These are phyloP conservation scores for Pristiophorus japonicus DNA, from an alignment of 2,113 vertebrate genomes.

Conservation along the genomic window DNA sequence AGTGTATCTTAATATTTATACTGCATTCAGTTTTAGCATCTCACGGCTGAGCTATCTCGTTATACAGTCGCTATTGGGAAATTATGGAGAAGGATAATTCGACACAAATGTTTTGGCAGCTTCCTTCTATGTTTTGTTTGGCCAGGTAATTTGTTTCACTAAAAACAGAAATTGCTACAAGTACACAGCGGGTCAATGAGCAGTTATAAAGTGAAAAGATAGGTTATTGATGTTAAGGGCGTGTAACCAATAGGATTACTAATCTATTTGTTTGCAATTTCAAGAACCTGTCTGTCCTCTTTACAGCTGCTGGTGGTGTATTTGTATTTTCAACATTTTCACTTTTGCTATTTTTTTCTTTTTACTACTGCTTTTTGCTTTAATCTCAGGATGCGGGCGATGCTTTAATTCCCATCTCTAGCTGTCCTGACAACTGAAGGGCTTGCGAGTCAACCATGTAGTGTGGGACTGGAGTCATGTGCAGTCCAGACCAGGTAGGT, in stretches of 20 bases:
- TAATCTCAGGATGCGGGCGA: not conserved
- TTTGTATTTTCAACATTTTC: not conserved
- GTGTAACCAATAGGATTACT: not conserved
- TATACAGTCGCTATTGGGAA: not conserved
- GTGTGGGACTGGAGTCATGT: not conserved
- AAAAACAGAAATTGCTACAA: not conserved
- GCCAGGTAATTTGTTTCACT: not conserved
- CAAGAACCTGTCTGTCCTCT: not conserved
- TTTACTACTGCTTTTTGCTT: not conserved
- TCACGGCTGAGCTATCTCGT: not conserved
- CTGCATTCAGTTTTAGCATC: not conserved
- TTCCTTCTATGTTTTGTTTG: not conserved
- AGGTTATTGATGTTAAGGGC: not conserved
- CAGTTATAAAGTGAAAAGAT: not conserved
- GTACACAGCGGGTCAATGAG: not conserved
- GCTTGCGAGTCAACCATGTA: not conserved
- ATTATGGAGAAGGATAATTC: not conserved
- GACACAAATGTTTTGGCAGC: not conserved
- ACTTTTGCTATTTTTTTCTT: not conserved
- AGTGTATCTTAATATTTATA: not conserved
- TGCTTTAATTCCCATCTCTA: not conserved
- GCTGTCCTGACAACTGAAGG: not conserved
- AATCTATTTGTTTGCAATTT: not conserved
- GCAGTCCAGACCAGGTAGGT: not conserved
- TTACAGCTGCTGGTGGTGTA: not conserved